Evolutionary conservation across 2,888 invertebrate genomes (phyloP).

Genomic region (Helleia helle): DNA sequence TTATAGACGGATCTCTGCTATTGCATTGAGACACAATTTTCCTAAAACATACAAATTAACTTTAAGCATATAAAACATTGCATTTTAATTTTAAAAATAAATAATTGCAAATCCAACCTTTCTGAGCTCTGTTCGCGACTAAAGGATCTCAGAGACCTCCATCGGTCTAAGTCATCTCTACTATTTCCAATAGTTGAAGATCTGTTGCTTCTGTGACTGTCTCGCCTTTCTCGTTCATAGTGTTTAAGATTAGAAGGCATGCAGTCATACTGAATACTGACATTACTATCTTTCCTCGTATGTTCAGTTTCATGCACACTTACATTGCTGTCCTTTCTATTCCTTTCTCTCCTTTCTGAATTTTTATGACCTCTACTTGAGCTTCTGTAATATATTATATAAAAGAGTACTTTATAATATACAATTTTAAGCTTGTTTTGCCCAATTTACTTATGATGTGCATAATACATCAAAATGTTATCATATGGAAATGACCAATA

Average conservation of each 20-base stretch:
- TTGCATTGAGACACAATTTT: slow-evolving; percentile 64
- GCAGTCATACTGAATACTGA: slow-evolving; percentile 51
- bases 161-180: slow-evolving; percentile 60
- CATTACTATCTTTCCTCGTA: slow-evolving; percentile 50
- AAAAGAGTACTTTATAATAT: too few relatives aligned
- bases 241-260: slow-evolving; percentile 39
- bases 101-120: slow-evolving; percentile 35
- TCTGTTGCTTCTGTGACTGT: slow-evolving; percentile 59
- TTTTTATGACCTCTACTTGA: slow-evolving; percentile 58
- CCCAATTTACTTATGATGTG: too few relatives aligned
- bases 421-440: too few relatives aligned
- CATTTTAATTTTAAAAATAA: too few relatives aligned
- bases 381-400: slow-evolving; percentile 35
- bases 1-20: slow-evolving; percentile 55
- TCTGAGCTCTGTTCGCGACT: slow-evolving; percentile 68
- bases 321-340: slow-evolving; percentile 53
- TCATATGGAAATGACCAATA: too few relatives aligned
- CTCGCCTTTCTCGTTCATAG: slow-evolving; percentile 49
- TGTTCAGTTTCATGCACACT: slow-evolving; percentile 48
- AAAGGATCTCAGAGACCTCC: slow-evolving; percentile 61
- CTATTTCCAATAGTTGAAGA: slow-evolving; percentile 64
- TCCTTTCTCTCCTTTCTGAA: slow-evolving; percentile 51
- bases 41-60: slow-evolving; percentile 31
- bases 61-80: too few relatives aligned
- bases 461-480: too few relatives aligned